These are phyloP conservation scores for Anisognathus igniventris DNA, from an alignment of 2,797 vertebrate species.

Conservation along the genomic window DNA sequence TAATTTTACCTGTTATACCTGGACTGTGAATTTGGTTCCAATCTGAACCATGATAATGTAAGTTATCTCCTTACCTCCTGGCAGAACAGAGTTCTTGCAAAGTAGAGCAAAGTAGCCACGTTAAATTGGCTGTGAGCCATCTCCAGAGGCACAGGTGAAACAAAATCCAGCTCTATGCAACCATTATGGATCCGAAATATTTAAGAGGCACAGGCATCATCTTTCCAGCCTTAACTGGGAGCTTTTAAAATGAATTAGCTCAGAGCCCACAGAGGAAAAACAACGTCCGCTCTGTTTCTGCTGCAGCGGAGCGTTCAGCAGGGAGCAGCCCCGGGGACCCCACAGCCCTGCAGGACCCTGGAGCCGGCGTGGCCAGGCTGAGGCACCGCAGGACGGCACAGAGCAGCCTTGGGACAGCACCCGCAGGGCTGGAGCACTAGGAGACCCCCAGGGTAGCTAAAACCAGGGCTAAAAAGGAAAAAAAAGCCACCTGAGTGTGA, in stretches of 20 bases:
- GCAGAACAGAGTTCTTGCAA: background rate
- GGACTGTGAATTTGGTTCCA: background rate
- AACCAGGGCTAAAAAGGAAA: background rate
- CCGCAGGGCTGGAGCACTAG: background rate
- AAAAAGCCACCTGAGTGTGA: accelerated
- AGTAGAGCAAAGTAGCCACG: background rate
- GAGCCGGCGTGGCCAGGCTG: accelerated
- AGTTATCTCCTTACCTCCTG: background rate
- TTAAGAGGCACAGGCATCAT: background rate
- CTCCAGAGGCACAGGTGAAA: background rate
- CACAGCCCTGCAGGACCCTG: accelerated
- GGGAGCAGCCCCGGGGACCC: background rate
- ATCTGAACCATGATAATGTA: background rate
- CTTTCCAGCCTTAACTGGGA: background rate
- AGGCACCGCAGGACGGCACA: accelerated
- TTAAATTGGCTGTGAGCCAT: background rate
- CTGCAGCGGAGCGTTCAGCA: accelerated
- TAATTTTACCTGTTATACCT: background rate
- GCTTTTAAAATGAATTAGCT: background rate
- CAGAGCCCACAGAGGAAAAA: background rate
- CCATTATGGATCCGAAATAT: background rate
- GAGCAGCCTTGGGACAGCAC: accelerated
- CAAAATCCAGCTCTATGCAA: background rate
- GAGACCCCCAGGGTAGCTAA: accelerated
- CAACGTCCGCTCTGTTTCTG: background rate